These are phyloP conservation scores for Tenthredo distinguenda DNA, from an alignment of 2,888 invertebrate genomes.

Conservation along the genomic window DNA sequence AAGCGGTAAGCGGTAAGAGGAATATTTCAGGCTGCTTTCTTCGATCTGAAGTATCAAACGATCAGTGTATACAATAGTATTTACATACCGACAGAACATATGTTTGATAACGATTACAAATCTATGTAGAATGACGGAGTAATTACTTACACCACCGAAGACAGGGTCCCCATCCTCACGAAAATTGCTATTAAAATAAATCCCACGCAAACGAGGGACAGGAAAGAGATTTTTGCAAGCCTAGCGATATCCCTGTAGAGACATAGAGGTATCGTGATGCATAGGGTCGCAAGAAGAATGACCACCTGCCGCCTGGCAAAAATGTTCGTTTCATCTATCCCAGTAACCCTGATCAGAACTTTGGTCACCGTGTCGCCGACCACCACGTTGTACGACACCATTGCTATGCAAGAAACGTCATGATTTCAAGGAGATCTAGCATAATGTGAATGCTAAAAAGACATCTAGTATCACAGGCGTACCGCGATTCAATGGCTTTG, in stretches of 20 bases:
- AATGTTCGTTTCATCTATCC: constrained; percentile 79
- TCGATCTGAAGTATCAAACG: background rate
- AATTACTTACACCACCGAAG: constrained; percentile 83
- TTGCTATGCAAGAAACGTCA: constrained; percentile 81
- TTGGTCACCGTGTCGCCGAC: constrained; percentile 93
- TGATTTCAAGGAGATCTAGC: background rate
- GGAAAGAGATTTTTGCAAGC: constrained; percentile 85
- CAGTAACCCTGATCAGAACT: constrained; percentile 86
- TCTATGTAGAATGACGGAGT: background rate
- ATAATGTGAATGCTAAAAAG: background rate
- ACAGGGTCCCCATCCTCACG: constrained; percentile 81
- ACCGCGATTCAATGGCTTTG: background rate
- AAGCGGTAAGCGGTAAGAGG: no score
- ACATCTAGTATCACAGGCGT: background rate
- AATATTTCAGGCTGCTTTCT: background rate
- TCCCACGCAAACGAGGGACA: constrained; percentile 86
- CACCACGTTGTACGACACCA: constrained; percentile 93
- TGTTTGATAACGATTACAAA: background rate
- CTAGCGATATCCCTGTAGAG: constrained; percentile 88
- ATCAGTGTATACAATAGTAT: background rate
- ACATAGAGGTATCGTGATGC: constrained; percentile 89
- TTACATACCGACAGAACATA: background rate
- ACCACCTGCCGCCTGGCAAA: constrained; percentile 84
- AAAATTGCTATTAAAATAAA: constrained; percentile 86
- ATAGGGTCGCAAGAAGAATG: constrained; percentile 86